A percentile compares a stretch with the other conserved stretches of the same genome.
These are phyloP conservation scores for Serinus canaria DNA, from an alignment of 2,113 vertebrate genomes.

Conservation along the genomic window DNA sequence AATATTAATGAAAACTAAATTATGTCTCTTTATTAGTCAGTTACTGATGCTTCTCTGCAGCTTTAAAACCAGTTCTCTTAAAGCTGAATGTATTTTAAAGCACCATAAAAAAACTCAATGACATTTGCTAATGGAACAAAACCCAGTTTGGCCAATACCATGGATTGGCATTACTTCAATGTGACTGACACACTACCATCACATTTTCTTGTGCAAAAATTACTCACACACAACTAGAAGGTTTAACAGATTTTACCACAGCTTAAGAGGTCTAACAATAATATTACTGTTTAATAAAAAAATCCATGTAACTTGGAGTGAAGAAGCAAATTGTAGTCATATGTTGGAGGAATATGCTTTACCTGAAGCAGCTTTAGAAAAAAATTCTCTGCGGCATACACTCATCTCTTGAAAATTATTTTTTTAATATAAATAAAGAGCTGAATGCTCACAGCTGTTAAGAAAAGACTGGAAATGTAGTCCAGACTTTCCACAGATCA, in stretches of 20 bases:
- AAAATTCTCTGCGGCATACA: not conserved
- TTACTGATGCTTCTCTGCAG: constrained; percentile 55
- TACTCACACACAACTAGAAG: not conserved
- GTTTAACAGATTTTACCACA: not conserved
- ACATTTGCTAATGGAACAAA: not conserved
- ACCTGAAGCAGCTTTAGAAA: not conserved
- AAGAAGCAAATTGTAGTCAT: not conserved
- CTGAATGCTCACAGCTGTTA: not conserved
- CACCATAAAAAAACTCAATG: not conserved
- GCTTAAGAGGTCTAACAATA: not conserved
- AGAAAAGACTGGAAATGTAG: not conserved
- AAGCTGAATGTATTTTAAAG: not conserved
- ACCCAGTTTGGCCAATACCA: not conserved
- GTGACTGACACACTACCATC: fast-evolving
- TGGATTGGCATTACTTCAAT: not conserved
- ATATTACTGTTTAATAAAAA: not conserved
- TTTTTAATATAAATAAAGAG: not conserved
- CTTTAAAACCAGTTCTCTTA: constrained; percentile 45
- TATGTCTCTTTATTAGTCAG: constrained; percentile 50
- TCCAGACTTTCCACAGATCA: not conserved
- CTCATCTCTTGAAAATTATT: not conserved
- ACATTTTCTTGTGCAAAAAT: not conserved
- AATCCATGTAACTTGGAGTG: not conserved
- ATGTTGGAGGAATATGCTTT: not conserved
- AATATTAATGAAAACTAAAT: constrained; percentile 69